Percentiles rank a stretch among this genome's conserved stretches.
These are phyloP conservation scores for Choloepus hoffmanni DNA, from an alignment of 2,113 vertebrate species.

Conservation along the genomic window DNA sequence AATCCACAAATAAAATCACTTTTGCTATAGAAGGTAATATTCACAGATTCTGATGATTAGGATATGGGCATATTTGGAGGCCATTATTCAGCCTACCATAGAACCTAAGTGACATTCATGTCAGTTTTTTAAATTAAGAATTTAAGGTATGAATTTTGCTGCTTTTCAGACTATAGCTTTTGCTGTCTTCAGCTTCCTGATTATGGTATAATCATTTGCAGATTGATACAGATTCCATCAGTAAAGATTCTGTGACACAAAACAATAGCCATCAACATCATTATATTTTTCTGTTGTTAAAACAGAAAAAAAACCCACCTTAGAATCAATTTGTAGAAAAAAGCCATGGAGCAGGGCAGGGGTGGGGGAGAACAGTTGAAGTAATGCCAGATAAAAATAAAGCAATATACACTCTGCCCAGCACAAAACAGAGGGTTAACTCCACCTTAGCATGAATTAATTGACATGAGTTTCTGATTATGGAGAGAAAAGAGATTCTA, in stretches of 20 bases:
- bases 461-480: background rate
- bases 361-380: background rate
- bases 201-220: constrained; percentile 28
- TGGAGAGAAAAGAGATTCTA: background rate
- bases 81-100: no score
- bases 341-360: background rate
- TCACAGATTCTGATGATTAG: background rate
- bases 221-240: background rate
- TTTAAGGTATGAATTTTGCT: background rate
- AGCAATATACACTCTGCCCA: background rate
- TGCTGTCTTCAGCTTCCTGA: background rate
- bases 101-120: background rate
- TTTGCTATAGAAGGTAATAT: background rate
- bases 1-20: background rate
- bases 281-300: constrained; percentile 25
- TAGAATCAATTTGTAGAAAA: background rate
- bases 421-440: background rate
- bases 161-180: background rate
- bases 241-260: background rate
- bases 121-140: constrained; percentile 36
- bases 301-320: background rate
- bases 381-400: background rate
- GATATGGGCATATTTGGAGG: background rate
- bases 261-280: background rate
- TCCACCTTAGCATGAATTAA: background rate